A percentile compares a stretch with the other conserved stretches of the same genome.
Conservation (phyloP, 1,140 invertebrate genomes). For the Megalonaias nervosa region DNA sequence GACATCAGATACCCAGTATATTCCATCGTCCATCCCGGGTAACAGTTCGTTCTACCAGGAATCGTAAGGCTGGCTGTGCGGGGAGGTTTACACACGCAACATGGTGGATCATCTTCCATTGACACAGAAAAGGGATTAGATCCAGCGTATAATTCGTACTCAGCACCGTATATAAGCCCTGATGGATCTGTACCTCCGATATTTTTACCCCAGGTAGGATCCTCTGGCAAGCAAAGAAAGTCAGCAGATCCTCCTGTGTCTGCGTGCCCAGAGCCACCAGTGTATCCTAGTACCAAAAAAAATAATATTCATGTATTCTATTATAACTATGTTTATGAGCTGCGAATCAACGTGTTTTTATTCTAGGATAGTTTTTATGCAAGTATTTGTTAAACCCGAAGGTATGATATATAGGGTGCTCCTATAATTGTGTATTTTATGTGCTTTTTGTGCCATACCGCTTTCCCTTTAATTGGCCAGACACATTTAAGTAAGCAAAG, state of each 20-base stretch:
- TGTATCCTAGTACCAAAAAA: constrained; percentile 2
- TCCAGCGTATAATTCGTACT: constrained; percentile 12
- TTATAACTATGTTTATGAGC: too few relatives aligned
- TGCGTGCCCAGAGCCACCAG: background rate
- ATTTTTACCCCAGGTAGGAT: constrained; percentile 14
- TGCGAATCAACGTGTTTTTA: too few relatives aligned
- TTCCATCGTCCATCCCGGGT: constrained; percentile 32
- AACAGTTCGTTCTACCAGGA: constrained; percentile 31
- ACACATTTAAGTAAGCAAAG: too few relatives aligned
- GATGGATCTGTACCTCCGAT: background rate
- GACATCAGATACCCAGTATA: constrained; percentile 43
- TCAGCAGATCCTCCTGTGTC: background rate
- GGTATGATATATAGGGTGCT: too few relatives aligned
- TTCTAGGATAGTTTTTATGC: too few relatives aligned
- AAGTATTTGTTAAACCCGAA: too few relatives aligned
- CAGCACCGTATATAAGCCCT: constrained; percentile 27
- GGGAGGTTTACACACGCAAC: constrained; percentile 32
- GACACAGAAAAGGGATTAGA: background rate
- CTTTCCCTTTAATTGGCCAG: too few relatives aligned
- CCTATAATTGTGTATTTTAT: too few relatives aligned
- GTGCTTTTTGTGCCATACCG: too few relatives aligned
- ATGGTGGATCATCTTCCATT: constrained; percentile 27
- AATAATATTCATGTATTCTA: too few relatives aligned
- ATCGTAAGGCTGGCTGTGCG: constrained; percentile 31
- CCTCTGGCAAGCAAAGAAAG: constrained; percentile 8